Conservation (phyloP, 2,888 invertebrate genomes). For the Druceiella hillmani region DNA sequence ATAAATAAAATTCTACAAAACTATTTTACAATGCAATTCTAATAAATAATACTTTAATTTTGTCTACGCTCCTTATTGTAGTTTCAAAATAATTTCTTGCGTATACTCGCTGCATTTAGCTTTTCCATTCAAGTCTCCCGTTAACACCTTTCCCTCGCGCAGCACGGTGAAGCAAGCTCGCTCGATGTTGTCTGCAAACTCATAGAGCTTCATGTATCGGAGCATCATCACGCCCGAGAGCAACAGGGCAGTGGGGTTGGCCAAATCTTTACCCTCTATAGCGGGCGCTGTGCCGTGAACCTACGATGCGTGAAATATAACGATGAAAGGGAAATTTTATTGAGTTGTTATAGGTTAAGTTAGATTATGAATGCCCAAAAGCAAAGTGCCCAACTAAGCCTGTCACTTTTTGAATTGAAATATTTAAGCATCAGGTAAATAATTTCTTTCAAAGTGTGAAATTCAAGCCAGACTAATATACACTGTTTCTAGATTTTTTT, state of each 20-base stretch:
- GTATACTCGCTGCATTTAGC: conserved; percentile 94
- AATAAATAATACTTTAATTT: conserved; percentile 15
- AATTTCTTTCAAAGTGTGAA: no score
- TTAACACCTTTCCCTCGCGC: conserved; percentile 73
- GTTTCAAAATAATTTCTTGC: conserved; percentile 64
- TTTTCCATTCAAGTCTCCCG: conserved; percentile 91
- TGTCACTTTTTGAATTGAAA: no score
- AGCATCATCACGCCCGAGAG: conserved; percentile 99
- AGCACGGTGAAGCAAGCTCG: conserved; percentile 80
- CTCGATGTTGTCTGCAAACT: conserved; percentile 75
- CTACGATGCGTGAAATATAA: no score
- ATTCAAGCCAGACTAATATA: no score
- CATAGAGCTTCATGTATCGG: conserved; percentile 73
- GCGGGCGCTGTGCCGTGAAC: conserved; percentile 97
- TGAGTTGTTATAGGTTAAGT: no score
- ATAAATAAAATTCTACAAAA: conserved; percentile 13
- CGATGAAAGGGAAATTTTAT: no score
- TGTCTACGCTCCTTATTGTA: conserved; percentile 25
- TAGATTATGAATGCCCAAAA: no score
- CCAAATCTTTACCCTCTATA: conserved; percentile 94
- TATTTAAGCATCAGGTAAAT: no score
- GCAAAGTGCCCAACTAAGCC: no score
- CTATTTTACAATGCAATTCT: conserved; percentile 12
- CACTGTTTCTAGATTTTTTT: no score
- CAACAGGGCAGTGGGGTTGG: conserved; percentile 95